Evolutionary conservation across 1,140 invertebrate genomes (phyloP), one percentile per base, ranked within the genome.

Genomic region (Ceratina calcarata): DNA sequence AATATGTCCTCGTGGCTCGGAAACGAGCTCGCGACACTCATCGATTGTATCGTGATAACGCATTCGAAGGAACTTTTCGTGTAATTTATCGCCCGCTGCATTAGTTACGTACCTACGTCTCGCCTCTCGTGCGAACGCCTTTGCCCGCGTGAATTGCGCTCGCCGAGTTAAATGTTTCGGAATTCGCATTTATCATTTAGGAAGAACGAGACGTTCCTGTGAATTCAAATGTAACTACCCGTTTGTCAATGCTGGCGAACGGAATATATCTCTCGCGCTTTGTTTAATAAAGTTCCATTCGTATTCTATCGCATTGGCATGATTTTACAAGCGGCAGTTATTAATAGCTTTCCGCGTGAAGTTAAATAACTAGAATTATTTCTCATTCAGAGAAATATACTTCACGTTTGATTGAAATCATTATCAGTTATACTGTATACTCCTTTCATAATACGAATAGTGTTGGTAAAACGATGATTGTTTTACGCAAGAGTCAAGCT

Each of bases 171-270:
- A 76, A 76, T 76, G 74, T 76, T 76, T 76, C 65, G 74, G 74
- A 68, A 76, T 76, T 69, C 74, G 32, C 74, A 69, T 76, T 76
- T 76, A 76, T 76, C 74, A 76, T 66, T 67, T 60, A 20, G 32
- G 37, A 76, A 69, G 74, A 27, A 69, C n/a, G 74, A 32, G 74
- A 76, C 74, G 74, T 58, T 72, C 57, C 37, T 27, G n/a, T 32
- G 74, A 76, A 76, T 49, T 66, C 37, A 27, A 58, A 58, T 69
- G 65, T 12, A 69, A 68, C 74, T 76, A 60, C 60, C 57, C 74
- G 49, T 68, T 76, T 67, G 74, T 76, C 74, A 76, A 66, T 45
- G 62, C n/a, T 27, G 1, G 20, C 8, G 55, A 58, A 71, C 37
- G 57, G 13, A 60, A 15, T 18, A 18, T 20, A 24, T 27, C 27